Conservation (phyloP, 2,797 vertebrate genomes). For the Myripristis jacobus region DNA sequence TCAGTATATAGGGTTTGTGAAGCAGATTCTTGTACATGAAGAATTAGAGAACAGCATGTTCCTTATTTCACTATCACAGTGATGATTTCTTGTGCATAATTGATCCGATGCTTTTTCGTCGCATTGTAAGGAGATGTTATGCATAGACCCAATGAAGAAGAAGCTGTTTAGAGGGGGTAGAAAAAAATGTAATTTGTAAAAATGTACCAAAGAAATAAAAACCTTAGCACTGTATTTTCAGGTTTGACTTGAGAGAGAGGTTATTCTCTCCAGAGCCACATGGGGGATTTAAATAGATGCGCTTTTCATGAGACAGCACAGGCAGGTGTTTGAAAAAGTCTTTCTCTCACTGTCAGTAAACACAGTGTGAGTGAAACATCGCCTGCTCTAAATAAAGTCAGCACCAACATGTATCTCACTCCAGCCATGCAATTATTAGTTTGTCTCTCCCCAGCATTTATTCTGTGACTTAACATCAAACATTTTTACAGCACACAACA, state of each 20-base stretch:
- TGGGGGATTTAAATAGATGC: constrained; percentile 30
- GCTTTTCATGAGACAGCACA: constrained; percentile 42
- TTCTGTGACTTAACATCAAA: background rate
- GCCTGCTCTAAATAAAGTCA: constrained; percentile 36
- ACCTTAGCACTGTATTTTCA: constrained; percentile 17
- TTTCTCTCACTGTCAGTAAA: constrained; percentile 42
- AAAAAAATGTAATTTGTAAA: background rate
- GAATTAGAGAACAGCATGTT: background rate
- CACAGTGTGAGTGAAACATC: constrained; percentile 30
- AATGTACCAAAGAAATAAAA: constrained; percentile 1
- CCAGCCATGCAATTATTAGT: constrained; percentile 31
- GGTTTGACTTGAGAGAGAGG: constrained; percentile 22
- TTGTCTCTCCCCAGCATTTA: constrained; percentile 29
- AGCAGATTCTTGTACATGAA: background rate
- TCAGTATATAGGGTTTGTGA: background rate
- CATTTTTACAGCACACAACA: no score
- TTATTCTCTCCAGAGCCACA: constrained; percentile 28
- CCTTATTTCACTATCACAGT: background rate
- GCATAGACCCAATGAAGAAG: no score
- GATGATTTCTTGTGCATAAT: background rate
- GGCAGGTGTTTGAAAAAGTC: constrained; percentile 33
- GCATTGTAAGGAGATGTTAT: no score
- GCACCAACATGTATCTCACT: constrained; percentile 22
- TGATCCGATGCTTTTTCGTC: constrained; percentile 2
- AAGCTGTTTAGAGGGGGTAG: constrained; percentile 3